phyloP scores from a whole-genome alignment of 2,113 vertebrate genomes.

The Eolophus roseicapilla region DNA sequence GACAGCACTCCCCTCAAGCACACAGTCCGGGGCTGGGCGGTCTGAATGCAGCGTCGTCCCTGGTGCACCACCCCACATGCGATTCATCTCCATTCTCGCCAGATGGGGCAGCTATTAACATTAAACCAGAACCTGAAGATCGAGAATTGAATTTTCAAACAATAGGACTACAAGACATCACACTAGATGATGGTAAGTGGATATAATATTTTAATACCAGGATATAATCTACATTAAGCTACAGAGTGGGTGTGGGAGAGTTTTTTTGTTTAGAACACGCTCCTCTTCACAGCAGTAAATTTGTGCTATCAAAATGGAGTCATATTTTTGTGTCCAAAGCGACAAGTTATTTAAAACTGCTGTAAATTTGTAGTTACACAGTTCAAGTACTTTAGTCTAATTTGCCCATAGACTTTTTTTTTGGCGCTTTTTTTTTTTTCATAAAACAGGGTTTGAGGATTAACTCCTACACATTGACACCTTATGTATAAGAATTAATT shows the following conservation, averaged over 20 bases:
- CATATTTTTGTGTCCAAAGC: background rate
- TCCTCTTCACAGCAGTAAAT: background rate
- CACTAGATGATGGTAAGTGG: slow-evolving; percentile 94
- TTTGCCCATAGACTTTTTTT: background rate
- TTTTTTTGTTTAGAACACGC: background rate
- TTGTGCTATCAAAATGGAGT: background rate
- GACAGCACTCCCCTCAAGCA: slow-evolving; percentile 88
- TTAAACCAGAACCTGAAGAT: slow-evolving; percentile 95
- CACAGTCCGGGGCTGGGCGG: slow-evolving; percentile 80
- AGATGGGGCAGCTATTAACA: slow-evolving; percentile 81
- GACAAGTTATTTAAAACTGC: background rate
- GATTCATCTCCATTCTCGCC: slow-evolving; percentile 83
- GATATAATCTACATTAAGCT: background rate
- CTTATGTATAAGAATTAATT: background rate
- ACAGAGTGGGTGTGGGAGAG: background rate
- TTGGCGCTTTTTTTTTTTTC: background rate
- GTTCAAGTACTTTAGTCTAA: background rate
- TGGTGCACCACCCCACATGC: slow-evolving; percentile 77
- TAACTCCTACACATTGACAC: background rate
- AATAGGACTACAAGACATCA: slow-evolving; percentile 97
- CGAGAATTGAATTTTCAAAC: slow-evolving; percentile 89
- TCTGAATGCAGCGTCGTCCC: slow-evolving; percentile 75
- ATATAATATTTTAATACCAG: background rate
- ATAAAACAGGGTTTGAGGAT: background rate
- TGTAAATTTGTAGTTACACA: background rate